phyloP scores from a whole-genome alignment of 2,113 vertebrate species.

The Clinocottus analis region DNA sequence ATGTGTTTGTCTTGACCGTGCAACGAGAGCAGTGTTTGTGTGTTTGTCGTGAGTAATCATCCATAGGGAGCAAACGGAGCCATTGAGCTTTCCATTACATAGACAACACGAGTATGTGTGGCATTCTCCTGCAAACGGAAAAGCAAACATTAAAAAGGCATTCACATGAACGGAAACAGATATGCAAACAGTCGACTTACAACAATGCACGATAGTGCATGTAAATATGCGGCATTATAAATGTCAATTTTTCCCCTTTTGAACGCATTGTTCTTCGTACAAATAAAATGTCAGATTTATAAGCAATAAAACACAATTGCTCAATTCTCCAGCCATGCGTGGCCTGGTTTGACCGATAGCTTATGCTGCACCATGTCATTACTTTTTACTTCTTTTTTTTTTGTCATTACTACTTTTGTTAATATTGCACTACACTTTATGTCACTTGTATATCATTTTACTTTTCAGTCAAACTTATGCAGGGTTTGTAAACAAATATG shows the following conservation, averaged over 20 bases:
- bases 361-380: background rate
- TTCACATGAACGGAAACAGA: slow-evolving; percentile 28
- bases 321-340: background rate
- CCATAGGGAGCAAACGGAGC: slow-evolving; percentile 23
- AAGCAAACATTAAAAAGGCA: slow-evolving; percentile 22
- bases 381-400: no score
- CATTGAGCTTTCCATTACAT: slow-evolving; percentile 3
- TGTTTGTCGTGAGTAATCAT: slow-evolving; percentile 20
- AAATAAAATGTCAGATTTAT: background rate
- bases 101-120: slow-evolving; percentile 2
- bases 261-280: background rate
- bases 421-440: background rate
- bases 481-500: background rate
- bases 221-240: background rate
- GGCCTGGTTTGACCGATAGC: background rate
- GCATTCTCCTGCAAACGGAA: background rate
- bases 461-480: background rate
- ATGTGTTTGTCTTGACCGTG: slow-evolving; percentile 26
- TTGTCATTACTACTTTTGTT: no score
- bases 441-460: background rate
- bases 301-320: background rate
- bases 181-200: background rate
- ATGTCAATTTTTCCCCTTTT: background rate
- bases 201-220: background rate
- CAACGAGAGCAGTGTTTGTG: slow-evolving; percentile 4